These are phyloP conservation scores for Tympanuchus pallidicinctus DNA, from an alignment of 2,113 vertebrate genomes.

Conservation along the genomic window DNA sequence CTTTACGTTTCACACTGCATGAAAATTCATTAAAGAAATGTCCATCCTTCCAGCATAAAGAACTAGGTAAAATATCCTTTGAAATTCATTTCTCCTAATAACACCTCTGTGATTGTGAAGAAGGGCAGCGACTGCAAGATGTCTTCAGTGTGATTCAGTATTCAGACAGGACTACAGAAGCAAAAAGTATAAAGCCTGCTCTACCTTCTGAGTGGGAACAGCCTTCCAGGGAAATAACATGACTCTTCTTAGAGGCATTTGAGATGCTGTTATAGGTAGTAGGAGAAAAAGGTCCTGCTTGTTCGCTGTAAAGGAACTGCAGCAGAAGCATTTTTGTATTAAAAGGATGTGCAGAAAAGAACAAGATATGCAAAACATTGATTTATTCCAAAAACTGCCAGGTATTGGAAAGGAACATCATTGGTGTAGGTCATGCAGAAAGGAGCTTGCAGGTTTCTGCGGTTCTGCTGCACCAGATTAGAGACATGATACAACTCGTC, in stretches of 20 bases:
- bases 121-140: background rate
- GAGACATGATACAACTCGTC: background rate
- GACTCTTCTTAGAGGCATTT: background rate
- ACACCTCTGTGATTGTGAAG: background rate
- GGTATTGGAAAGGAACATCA: background rate
- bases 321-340: background rate
- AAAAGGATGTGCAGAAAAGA: background rate
- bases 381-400: accelerated
- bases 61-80: background rate
- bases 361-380: background rate
- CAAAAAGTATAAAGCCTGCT: background rate
- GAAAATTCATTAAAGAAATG: background rate
- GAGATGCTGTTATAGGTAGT: background rate
- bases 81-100: background rate
- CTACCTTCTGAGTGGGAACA: background rate
- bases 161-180: background rate
- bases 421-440: background rate
- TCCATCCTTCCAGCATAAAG: background rate
- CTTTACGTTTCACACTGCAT: background rate
- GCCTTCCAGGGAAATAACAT: background rate
- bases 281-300: background rate
- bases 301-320: background rate
- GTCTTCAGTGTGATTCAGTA: background rate
- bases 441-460: background rate
- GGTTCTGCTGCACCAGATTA: background rate